These are phyloP conservation scores for Smittia sp. DNA, from an alignment of 2,888 invertebrate genomes.

Conservation along the genomic window DNA sequence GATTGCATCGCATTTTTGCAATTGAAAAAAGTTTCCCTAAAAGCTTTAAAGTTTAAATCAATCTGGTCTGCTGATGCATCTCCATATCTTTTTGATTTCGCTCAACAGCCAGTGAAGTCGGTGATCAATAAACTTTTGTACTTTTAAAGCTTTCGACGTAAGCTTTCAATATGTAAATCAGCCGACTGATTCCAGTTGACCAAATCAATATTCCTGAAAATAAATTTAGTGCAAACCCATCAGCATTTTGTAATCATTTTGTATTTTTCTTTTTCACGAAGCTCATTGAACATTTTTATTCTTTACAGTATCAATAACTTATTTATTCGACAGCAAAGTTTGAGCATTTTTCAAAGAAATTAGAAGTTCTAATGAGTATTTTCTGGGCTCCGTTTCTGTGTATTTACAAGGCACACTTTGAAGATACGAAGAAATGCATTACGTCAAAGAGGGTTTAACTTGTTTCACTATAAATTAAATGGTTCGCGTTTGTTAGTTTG, in stretches of 20 bases:
- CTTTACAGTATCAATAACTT: constrained; percentile 3
- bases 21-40: too few species aligned
- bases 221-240: not conserved
- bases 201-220: not conserved
- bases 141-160: too few species aligned
- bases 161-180: too few species aligned
- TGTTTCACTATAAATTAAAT: not conserved
- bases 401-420: constrained; percentile 12
- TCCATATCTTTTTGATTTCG: too few species aligned
- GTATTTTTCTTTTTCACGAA: not conserved
- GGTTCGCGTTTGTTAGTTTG: not conserved
- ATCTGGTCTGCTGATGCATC: too few species aligned
- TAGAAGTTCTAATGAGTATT: not conserved
- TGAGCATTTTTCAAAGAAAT: not conserved
- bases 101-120: too few species aligned
- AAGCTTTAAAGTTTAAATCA: too few species aligned
- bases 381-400: not conserved
- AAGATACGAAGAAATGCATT: not conserved
- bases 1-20: not conserved
- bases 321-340: not conserved
- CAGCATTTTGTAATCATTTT: not conserved
- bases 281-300: constrained; percentile 1
- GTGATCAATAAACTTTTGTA: too few species aligned
- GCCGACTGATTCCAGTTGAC: too few species aligned
- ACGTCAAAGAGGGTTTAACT: not conserved